Percentiles rank a stretch among this genome's conserved stretches.
Conservation (phyloP, 1,140 invertebrate genomes). For the Bombus balteatus region DNA sequence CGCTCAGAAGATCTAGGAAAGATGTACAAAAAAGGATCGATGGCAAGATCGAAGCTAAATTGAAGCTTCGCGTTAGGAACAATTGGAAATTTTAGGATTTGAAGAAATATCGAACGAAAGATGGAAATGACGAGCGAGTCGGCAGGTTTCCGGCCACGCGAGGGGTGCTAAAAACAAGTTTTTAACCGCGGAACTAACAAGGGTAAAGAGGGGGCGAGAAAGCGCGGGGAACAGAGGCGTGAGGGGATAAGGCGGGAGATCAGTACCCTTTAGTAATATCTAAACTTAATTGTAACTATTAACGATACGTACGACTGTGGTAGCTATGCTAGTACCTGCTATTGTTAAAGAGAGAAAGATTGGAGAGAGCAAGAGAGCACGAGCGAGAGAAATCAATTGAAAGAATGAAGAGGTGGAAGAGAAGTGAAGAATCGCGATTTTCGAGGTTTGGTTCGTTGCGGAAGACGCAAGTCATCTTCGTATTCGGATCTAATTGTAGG, state of each 20-base stretch:
- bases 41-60: background rate
- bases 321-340: slow-evolving; percentile 84
- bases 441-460: background rate
- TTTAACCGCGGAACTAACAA: slow-evolving; percentile 66
- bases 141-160: slow-evolving; percentile 47
- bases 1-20: background rate
- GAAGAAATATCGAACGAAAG: background rate
- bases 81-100: background rate
- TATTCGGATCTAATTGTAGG: background rate
- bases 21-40: background rate
- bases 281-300: slow-evolving; percentile 82
- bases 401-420: background rate
- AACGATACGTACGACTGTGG: slow-evolving; percentile 83
- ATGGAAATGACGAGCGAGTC: slow-evolving; percentile 20
- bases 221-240: slow-evolving; percentile 31
- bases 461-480: background rate
- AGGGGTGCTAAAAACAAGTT: slow-evolving; percentile 58
- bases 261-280: slow-evolving; percentile 79
- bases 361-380: slow-evolving; percentile 5
- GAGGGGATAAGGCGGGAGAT: slow-evolving; percentile 61
- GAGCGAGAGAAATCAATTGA: background rate
- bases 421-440: slow-evolving; percentile 6
- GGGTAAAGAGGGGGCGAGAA: slow-evolving; percentile 35
- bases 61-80: background rate
- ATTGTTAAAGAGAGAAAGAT: slow-evolving; percentile 78